A percentile compares a stretch with the other conserved stretches of the same genome.
These are phyloP conservation scores for Lumbricus terrestris DNA, from an alignment of 2,888 invertebrate genomes.

Conservation along the genomic window DNA sequence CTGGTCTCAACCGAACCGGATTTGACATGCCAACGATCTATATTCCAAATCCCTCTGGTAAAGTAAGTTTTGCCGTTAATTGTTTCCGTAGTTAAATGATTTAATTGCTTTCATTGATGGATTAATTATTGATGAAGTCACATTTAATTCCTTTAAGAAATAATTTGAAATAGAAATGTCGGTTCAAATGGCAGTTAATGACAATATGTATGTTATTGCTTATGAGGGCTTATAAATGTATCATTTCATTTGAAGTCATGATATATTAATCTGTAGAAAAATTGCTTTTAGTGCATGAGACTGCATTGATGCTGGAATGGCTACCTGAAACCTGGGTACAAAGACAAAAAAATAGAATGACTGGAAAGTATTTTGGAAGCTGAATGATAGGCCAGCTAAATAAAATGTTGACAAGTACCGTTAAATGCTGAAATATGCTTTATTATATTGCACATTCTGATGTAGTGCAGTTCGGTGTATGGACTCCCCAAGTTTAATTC, in stretches of 20 bases:
- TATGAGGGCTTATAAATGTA: no score
- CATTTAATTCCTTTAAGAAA: not conserved
- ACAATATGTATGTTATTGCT: not conserved
- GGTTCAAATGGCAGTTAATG: not conserved
- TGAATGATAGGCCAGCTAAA: not conserved
- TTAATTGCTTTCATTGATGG: no score
- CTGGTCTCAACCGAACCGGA: conserved; percentile 64
- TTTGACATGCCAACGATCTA: conserved; percentile 67
- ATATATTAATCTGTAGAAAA: not conserved
- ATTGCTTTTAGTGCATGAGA: not conserved
- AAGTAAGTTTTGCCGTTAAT: conserved; percentile 49
- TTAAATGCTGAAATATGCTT: not conserved
- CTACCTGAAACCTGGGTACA: not conserved
- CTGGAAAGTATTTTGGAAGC: not conserved
- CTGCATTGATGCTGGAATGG: not conserved
- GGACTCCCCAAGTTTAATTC: not conserved
- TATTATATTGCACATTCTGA: not conserved
- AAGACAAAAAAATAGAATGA: not conserved
- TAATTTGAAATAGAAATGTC: not conserved
- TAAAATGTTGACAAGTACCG: not conserved
- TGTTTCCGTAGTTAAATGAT: not conserved
- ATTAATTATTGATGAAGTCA: not conserved
- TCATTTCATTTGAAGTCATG: not conserved
- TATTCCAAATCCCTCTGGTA: conserved; percentile 61
- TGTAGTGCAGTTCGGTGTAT: not conserved